Base-by-base conservation (phyloP, 2,888 invertebrate genomes). In the Notocelia uddmanniana region DNA sequence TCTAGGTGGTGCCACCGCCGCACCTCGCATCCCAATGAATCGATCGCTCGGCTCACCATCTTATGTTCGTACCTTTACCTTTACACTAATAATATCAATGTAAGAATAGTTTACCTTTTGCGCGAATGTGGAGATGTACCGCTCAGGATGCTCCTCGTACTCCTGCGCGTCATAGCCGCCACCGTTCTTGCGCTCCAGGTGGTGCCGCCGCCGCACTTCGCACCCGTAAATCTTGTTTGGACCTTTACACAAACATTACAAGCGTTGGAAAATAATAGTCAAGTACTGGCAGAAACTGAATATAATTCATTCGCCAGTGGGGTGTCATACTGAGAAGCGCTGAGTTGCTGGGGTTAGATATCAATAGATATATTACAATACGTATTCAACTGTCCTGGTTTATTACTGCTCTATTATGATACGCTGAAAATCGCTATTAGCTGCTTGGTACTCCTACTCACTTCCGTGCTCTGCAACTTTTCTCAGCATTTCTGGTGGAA, bases 401-500 rank as follows among this genome's bases (percentile, higher is more conserved):
- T 31, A 31, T 31, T 31, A 26, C 26, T 26, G 26, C 2, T 26
- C 26, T 3, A 5, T 5, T 26, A 2, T 5, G 26, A 26, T 26
- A 26, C 2, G 5, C 26, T 26, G 26, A 26, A 31, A 31, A 31
- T 31, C 8, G 5, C 5, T 0, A 52, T 13, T 5, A 19, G 21
- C 3, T 41, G 11, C 1, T 3, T 10, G 23, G 23, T 59, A 88
- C 95, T 95, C 91, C n/a, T 59, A 88, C 95, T 95, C 91, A 98
- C 99, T 97, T 86, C 99, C 99, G 89, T 99, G 98, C 85, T 98
- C 97, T 0, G 99, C 97, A 0, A 99, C 99, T 93, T 99, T 99
- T 76, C 97, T 96, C 68, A 99, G 91, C 95, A 98, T 97, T 83
- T 98, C 97, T 0, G 99, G 98, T 9, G 98, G 97, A 1, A 99